Evolutionary conservation across 2,888 invertebrate species (phyloP).

Genomic region (Lordiphosa andalusiaca): DNA sequence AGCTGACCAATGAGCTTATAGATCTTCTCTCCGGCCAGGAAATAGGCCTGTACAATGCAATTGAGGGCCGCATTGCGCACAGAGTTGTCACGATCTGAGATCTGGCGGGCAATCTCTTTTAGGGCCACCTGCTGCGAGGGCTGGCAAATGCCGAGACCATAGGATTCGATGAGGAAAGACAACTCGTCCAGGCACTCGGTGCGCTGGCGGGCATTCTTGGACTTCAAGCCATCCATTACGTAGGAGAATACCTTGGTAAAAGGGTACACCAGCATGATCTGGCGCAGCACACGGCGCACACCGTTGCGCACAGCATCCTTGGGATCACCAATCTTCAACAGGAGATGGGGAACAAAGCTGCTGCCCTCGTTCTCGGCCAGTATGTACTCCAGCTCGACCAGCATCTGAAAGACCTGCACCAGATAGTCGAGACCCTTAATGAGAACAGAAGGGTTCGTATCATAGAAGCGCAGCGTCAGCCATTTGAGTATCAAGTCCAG

Average conservation of each 20-base stretch:
- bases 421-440: conserved; percentile 97
- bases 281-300: conserved; percentile 91
- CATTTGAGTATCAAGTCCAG: conserved; percentile 97
- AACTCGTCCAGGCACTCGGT: conserved; percentile 97
- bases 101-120: conserved; percentile 93
- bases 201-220: conserved; percentile 97
- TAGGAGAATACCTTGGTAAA: conserved; percentile 93
- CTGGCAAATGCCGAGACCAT: conserved; percentile 91
- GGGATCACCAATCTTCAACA: conserved; percentile 97
- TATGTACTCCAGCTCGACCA: conserved; percentile 90
- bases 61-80: conserved; percentile 98
- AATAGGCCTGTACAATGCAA: conserved; percentile 94
- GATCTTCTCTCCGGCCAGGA: conserved; percentile 92
- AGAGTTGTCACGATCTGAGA: conserved; percentile 96
- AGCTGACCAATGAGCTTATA: conserved; percentile 95
- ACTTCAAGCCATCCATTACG: conserved; percentile 96
- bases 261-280: conserved; percentile 92
- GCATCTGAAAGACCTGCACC: conserved; percentile 88
- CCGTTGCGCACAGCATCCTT: conserved; percentile 96
- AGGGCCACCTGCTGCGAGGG: conserved; percentile 90
- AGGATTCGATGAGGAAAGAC: conserved; percentile 90
- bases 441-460: conserved; percentile 98
- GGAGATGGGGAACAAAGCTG: conserved; percentile 96
- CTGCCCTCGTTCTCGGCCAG: conserved; percentile 95
- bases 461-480: conserved; percentile 97